Evolutionary conservation across 2,113 vertebrate genomes (phyloP).

Genomic region (Brachyistius frenatus): DNA sequence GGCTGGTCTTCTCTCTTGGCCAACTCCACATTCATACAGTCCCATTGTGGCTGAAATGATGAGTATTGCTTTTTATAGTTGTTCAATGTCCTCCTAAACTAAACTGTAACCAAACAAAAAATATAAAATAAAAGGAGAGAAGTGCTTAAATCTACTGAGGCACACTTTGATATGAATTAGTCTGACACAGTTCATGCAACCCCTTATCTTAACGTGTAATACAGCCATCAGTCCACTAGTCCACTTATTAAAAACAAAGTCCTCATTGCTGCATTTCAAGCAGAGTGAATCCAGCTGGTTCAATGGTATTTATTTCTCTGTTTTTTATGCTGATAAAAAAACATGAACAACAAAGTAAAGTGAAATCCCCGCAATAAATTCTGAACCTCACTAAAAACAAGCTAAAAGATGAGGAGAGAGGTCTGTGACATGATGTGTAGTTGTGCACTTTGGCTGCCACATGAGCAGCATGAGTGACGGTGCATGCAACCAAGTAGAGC

Average conservation of each 20-base stretch:
- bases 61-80: constrained; percentile 16
- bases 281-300: background rate
- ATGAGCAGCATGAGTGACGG: too few relatives aligned
- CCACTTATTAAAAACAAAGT: background rate
- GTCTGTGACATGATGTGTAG: too few relatives aligned
- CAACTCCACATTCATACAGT: constrained; percentile 40
- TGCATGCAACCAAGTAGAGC: too few relatives aligned
- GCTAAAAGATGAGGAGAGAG: background rate
- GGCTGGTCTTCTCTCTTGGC: constrained; percentile 8
- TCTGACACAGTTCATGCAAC: constrained; percentile 7
- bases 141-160: background rate
- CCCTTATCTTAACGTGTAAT: too few relatives aligned
- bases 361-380: background rate
- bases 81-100: constrained; percentile 15
- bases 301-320: constrained; percentile 66
- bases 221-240: too few relatives aligned
- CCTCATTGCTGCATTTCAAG: background rate
- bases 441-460: too few relatives aligned
- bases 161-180: background rate
- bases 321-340: too few relatives aligned
- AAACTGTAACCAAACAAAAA: constrained; percentile 42
- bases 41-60: constrained; percentile 4
- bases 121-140: background rate
- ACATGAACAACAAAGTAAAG: too few relatives aligned
- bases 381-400: background rate